Evolutionary conservation across 2,797 vertebrate species (phyloP).

Genomic region (Trichosurus vulpecula): DNA sequence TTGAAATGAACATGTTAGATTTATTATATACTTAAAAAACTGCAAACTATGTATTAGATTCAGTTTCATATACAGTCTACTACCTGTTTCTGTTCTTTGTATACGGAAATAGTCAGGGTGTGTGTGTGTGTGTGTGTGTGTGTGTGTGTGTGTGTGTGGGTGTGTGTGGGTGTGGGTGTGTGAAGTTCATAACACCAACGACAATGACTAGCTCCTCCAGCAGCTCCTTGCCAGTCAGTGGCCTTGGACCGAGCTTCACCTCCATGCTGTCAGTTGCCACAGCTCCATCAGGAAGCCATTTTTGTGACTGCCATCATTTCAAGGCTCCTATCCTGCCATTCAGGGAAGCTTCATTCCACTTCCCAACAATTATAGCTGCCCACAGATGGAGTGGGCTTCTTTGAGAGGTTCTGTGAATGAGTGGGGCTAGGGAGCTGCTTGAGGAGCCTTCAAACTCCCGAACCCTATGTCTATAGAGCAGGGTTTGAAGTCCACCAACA

Average conservation of each 20-base stretch:
- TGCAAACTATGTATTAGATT: not conserved
- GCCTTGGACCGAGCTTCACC: not conserved
- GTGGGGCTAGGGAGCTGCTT: not conserved
- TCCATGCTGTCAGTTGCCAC: not conserved
- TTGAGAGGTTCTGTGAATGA: not conserved
- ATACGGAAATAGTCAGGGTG: not conserved
- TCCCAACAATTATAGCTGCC: not conserved
- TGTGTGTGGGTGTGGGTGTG: not conserved
- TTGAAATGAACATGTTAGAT: not conserved
- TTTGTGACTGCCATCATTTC: not conserved
- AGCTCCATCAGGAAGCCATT: not conserved
- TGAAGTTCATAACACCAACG: not conserved
- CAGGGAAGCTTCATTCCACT: not conserved
- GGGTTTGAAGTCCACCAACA: not conserved
- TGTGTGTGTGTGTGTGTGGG: not conserved
- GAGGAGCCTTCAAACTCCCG: not conserved
- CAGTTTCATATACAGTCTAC: not conserved
- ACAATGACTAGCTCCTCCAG: not conserved
- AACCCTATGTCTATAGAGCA: not conserved
- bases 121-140: not conserved
- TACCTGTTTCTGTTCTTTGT: not conserved
- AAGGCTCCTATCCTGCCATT: not conserved
- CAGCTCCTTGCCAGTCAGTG: not conserved
- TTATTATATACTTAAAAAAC: not conserved
- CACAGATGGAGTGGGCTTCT: not conserved